phyloP scores from a whole-genome alignment of 2,113 vertebrate genomes.

The Fregetta grallaria region DNA sequence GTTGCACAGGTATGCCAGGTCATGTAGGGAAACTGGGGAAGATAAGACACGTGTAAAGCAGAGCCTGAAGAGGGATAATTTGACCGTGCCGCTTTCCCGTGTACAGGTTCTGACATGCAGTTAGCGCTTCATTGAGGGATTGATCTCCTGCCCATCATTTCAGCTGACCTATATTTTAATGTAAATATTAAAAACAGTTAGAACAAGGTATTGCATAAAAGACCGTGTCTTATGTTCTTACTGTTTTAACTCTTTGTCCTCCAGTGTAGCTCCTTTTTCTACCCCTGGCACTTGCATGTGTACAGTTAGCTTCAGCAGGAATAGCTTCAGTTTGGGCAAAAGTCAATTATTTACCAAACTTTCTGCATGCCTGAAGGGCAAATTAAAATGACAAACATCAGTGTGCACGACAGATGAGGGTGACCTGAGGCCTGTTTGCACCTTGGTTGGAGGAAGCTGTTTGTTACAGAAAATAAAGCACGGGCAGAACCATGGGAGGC shows the following conservation, averaged over 20 bases:
- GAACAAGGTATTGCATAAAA: neutral
- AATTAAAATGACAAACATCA: neutral
- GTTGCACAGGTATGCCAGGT: neutral
- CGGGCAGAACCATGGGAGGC: neutral
- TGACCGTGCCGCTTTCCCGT: fast-evolving
- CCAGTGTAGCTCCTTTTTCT: fast-evolving
- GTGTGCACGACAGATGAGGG: neutral
- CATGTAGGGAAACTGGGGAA: neutral
- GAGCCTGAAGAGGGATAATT: neutral
- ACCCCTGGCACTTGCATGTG: neutral
- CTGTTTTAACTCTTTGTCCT: neutral
- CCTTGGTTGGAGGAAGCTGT: neutral
- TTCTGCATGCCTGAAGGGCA: neutral
- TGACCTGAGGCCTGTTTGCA: neutral
- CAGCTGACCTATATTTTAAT: neutral
- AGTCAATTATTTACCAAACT: neutral
- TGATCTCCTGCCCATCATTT: neutral
- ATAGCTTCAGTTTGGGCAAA: neutral
- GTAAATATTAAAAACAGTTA: neutral
- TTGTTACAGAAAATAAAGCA: neutral
- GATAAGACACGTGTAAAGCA: neutral
- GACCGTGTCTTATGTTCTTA: fast-evolving
- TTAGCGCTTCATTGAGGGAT: neutral
- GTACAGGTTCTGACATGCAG: neutral
- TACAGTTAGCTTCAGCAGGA: neutral